phyloP scores from a whole-genome alignment of 2,113 vertebrate genomes.

The Pardalotus punctatus region DNA sequence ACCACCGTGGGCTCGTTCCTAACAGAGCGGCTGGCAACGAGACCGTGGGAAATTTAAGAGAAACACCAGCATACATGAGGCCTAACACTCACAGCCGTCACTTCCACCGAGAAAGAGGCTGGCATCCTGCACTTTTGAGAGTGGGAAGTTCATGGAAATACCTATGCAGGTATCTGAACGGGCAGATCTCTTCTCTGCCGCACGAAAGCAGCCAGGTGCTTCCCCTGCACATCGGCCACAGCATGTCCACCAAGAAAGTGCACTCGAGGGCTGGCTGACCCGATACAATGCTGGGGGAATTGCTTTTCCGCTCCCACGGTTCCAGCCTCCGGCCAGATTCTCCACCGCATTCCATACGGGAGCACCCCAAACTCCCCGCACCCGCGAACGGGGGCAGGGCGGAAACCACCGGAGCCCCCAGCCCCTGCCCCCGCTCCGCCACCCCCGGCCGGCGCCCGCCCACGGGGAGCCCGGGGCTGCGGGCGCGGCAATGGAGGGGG shows the following conservation, averaged over 20 bases:
- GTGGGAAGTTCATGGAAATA: neutral
- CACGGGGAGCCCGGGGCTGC: neutral
- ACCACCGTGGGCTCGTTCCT: neutral
- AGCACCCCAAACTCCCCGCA: neutral
- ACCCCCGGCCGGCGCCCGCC: neutral
- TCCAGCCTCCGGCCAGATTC: neutral
- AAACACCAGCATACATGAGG: neutral
- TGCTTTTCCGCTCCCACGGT: neutral
- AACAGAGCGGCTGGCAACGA: neutral
- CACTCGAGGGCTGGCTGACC: neutral
- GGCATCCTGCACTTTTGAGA: neutral
- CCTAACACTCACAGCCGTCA: neutral
- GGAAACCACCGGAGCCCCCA: neutral
- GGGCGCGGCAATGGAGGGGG: neutral
- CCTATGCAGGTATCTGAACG: neutral
- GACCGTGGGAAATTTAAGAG: conserved; percentile 2
- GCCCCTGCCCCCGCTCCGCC: neutral
- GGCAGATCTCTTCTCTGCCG: neutral
- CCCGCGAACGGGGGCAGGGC: neutral
- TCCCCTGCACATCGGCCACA: neutral
- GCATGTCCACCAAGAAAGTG: neutral
- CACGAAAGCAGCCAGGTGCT: neutral
- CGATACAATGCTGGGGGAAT: neutral
- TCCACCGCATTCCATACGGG: neutral
- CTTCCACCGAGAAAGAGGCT: neutral